Evolutionary conservation across 2,113 vertebrate genomes (phyloP), one percentile per base, ranked within the genome.

Genomic region (Pluvialis apricaria): DNA sequence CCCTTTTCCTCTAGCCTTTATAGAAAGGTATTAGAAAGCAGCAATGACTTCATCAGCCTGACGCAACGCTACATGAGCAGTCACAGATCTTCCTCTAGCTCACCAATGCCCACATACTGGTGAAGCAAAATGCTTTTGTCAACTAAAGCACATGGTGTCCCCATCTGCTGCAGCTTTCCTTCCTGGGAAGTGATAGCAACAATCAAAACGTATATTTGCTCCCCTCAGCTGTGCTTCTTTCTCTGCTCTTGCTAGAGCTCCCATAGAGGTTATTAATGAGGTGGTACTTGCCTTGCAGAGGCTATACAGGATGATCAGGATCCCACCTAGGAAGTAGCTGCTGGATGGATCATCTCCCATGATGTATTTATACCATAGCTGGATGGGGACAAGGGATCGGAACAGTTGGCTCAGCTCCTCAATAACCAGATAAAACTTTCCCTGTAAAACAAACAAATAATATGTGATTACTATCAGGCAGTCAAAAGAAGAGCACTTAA

Each of bases 341-440:
- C 98, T 98, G 72, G 99, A 99, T 4, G 99, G 98, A 82, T 99
- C 99, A 3, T 99, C 99, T 12, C 99, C 99, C 99, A 99, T 99
- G 97, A 99, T 99, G 98, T 99, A 99, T 87, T 99, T 99, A 93
- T 99, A 99, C 99, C 99, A 99, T 79, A 99, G 97, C 98, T 99
- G 99, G 98, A 99, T 99, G 94, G 99, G 99, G 32, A 99, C 99
- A 21, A 99, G 98, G 1, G 99, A 99, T 26, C 99, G 99, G 96
- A 99, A 99, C 93, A 99, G 98, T 98, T 99, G 99, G 98, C 99
- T 99, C 97, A 99, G 97, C 97, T 99, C 99, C 96, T 99, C 99
- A 12, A 99, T 99, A 84, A 99, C 90, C 97, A 99, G 98, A 95
- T 99, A 99, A 94, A 99, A 98, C 96, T 99, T 99, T 2, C 99